Base-by-base conservation (phyloP, 2,797 vertebrate genomes). In the Chaunax sp. region DNA sequence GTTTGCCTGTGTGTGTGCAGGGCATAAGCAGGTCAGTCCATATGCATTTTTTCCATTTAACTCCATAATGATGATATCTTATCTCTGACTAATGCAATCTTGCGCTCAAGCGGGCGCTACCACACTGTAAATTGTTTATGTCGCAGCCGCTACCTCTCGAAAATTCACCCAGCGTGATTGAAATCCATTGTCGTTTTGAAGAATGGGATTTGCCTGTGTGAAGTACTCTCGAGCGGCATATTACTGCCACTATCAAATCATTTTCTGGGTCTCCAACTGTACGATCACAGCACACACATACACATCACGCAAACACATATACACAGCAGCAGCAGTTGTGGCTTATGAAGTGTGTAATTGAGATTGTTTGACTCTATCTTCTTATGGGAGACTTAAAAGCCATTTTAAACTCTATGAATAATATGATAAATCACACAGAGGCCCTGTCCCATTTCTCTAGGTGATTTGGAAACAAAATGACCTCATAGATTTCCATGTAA, bases 161-260 rank as follows among this genome's bases (percentile, higher is more conserved):
- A 90, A 79, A 80, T 83, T 81, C 81, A 41, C 80, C 64, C 77
- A 82, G 79, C 62, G 26, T 80, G 77, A 89, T 88, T 82, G 77
- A 89, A 87, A 81, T 81, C 81, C 87, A 85, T 86, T 85, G 81
- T 89, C 69, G 45, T 70, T 82, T 69, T 79, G 80, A 88, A 87
- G 71, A 79, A 87, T 86, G 75, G 71, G 64, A 80, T 87, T 87
- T 78, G 82, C 66, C 79, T 64, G 72, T 65, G 80, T 76, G 69
- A 87, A 85, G 75, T 75, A 62, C 54, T 81, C 85, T 79, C 75
- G 20, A 81, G 81, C 77, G 81, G 75, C 69, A 54, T 63, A 84
- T 87, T 83, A 83, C 80, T 62, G 70, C 69, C 80, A 63, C 78
- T 69, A 75, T 88, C 75, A 72, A 76, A 76, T 88, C 72, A 73